A percentile compares a stretch with the other conserved stretches of the same genome.
Conservation (phyloP, 2,113 vertebrate genomes). For the Thalassarche chlororhynchos region DNA sequence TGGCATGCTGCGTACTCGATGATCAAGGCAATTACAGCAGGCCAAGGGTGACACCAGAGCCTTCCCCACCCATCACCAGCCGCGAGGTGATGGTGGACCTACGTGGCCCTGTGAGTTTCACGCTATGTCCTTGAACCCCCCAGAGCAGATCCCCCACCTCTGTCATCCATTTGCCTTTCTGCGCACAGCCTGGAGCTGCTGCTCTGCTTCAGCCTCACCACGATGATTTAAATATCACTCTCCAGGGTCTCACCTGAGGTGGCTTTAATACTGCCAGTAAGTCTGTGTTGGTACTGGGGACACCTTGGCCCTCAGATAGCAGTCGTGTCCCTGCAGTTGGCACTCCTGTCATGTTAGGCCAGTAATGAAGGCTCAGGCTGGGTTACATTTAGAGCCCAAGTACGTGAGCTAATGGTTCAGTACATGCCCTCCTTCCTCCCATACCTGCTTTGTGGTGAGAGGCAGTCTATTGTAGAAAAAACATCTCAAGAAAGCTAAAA, state of each 20-base stretch:
- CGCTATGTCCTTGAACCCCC: neutral
- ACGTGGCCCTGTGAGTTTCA: neutral
- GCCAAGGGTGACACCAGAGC: neutral
- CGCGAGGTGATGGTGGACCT: too few relatives aligned
- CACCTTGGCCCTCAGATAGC: neutral
- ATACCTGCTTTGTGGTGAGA: too few relatives aligned
- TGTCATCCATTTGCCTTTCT: neutral
- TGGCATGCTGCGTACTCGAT: rapidly evolving
- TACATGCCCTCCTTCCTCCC: neutral
- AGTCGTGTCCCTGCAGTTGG: neutral
- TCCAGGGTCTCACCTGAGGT: neutral
- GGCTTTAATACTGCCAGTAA: neutral
- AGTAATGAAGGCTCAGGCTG: neutral
- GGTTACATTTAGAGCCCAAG: neutral
- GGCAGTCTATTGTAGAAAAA: neutral
- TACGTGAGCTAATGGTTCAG: neutral
- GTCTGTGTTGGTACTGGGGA: neutral
- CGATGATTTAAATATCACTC: neutral
- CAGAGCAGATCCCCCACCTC: neutral
- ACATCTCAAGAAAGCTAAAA: neutral
- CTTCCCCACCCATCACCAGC: neutral
- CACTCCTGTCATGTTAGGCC: neutral
- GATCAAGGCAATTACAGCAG: neutral
- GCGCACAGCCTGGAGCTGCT: neutral
- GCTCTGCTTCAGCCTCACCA: neutral